Conservation (phyloP, 2,888 invertebrate species). For the Dromius quadrimaculatus region DNA sequence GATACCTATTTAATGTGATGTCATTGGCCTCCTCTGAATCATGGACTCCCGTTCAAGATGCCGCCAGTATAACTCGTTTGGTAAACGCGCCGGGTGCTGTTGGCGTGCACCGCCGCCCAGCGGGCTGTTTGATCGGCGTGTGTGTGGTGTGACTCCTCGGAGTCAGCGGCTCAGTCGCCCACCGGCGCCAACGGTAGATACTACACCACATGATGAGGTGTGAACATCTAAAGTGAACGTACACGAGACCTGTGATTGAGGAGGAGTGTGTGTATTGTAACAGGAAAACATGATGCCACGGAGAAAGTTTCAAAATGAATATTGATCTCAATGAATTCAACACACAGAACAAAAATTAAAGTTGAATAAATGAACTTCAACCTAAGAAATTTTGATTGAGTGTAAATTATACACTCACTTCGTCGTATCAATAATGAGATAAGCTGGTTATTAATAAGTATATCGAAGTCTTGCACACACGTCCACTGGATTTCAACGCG, state of each 20-base stretch:
- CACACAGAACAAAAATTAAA: conserved; percentile 5
- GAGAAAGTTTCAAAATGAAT: neutral
- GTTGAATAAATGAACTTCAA: too few relatives aligned
- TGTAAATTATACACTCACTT: too few relatives aligned
- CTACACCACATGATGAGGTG: conserved; percentile 15
- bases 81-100: conserved; percentile 45
- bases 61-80: conserved; percentile 46
- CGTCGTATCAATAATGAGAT: too few relatives aligned
- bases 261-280: neutral
- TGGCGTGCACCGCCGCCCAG: neutral
- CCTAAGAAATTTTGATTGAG: too few relatives aligned
- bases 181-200: conserved; percentile 29
- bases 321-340: neutral
- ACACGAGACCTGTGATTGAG: conserved; percentile 28
- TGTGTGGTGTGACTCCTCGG: conserved; percentile 2
- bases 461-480: too few relatives aligned
- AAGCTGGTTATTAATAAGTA: too few relatives aligned
- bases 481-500: too few relatives aligned
- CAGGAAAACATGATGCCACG: conserved; percentile 12
- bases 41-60: conserved; percentile 22
- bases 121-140: conserved; percentile 37
- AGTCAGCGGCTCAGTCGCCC: conserved; percentile 29
- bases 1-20: neutral
- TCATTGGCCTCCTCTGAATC: neutral
- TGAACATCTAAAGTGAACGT: neutral